These are phyloP conservation scores for Mythimna lalbum DNA, from an alignment of 2,888 invertebrate species.

Conservation along the genomic window DNA sequence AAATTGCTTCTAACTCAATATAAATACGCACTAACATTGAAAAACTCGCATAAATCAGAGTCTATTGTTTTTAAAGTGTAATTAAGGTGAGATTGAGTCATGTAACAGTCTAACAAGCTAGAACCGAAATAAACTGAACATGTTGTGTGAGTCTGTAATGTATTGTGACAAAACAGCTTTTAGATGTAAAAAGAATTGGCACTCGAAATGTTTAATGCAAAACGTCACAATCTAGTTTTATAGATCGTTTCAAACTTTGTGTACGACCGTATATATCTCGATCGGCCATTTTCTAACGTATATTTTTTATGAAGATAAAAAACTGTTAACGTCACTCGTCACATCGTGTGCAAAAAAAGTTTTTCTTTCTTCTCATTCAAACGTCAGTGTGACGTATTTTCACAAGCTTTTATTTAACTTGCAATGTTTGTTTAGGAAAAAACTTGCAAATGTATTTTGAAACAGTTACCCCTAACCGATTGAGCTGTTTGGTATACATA, in stretches of 20 bases:
- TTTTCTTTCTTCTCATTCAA: conserved; percentile 1
- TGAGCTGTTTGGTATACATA: no score
- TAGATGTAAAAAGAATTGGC: conserved; percentile 46
- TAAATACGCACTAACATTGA: conserved; percentile 50
- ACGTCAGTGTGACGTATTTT: not conserved
- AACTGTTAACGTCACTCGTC: not conserved
- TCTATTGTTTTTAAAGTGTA: conserved; percentile 43
- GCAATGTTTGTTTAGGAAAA: no score
- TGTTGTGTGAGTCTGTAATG: conserved; percentile 20
- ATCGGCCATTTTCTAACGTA: not conserved
- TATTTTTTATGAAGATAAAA: not conserved
- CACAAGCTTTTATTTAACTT: no score
- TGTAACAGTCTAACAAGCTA: conserved; percentile 20
- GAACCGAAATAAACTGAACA: conserved; percentile 44
- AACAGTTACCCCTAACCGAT: no score
- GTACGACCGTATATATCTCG: conserved; percentile 39
- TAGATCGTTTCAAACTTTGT: conserved; percentile 20
- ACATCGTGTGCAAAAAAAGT: not conserved
- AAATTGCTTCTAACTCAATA: conserved; percentile 66
- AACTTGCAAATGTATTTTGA: no score
- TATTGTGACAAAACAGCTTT: conserved; percentile 42
- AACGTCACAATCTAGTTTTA: conserved; percentile 45
- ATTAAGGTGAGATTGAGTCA: conserved; percentile 57
- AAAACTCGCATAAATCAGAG: conserved; percentile 53
- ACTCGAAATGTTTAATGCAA: conserved; percentile 46